These are phyloP conservation scores for Rhombomys opimus DNA, from an alignment of 2,113 vertebrate species.

Conservation along the genomic window DNA sequence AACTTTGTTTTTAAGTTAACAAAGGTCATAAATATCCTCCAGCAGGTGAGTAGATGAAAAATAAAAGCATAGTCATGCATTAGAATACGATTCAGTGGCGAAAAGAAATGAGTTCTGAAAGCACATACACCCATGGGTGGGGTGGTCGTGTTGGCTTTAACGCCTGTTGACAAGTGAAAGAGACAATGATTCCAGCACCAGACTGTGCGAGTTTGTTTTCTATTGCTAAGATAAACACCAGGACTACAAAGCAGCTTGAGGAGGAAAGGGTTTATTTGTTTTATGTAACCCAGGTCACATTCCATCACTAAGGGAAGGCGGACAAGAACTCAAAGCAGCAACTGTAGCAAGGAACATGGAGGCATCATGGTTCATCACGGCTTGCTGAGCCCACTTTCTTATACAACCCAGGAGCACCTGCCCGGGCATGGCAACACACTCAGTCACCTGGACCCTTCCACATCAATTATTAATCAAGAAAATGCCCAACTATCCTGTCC, in stretches of 20 bases:
- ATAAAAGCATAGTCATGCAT: not conserved
- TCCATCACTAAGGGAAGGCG: not conserved
- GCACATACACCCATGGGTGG: not conserved
- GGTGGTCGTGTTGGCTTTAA: not conserved
- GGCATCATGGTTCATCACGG: not conserved
- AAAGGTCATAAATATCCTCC: not conserved
- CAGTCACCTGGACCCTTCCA: not conserved
- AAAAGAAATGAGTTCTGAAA: not conserved
- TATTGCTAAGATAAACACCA: not conserved
- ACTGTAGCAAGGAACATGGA: not conserved
- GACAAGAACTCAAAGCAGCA: not conserved
- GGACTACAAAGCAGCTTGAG: not conserved
- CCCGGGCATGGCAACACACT: not conserved
- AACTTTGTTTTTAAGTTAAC: constrained; percentile 7
- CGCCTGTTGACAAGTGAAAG: not conserved
- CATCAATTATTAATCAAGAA: not conserved
- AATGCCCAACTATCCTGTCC: not conserved
- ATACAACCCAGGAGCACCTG: not conserved
- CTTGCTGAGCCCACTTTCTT: not conserved
- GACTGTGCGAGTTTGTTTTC: not conserved
- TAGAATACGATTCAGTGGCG: not conserved
- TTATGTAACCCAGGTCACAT: not conserved
- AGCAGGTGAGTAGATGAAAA: not conserved
- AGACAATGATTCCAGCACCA: not conserved
- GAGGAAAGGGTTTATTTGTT: not conserved